Evolutionary conservation across 2,797 vertebrate genomes (phyloP).

Genomic region (Megaceryle alcyon): DNA sequence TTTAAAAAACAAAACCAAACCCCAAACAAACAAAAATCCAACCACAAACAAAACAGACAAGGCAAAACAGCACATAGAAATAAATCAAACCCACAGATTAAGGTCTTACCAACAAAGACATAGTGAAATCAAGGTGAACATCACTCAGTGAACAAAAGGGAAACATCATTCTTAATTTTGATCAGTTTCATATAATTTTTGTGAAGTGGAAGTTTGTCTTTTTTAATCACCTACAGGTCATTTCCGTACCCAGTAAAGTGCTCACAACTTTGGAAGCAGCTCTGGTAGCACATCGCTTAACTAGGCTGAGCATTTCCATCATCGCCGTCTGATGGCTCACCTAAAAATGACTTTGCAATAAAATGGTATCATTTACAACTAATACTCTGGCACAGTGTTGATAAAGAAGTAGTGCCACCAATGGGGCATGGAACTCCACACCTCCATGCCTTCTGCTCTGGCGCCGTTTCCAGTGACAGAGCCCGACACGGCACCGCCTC

Average conservation of each 20-base stretch:
- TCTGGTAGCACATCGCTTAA: background rate
- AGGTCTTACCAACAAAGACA: background rate
- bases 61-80: background rate
- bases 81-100: background rate
- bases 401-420: conserved; percentile 5
- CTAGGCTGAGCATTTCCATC: background rate
- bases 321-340: background rate
- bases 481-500: conserved; percentile 15
- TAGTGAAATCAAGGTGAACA: background rate
- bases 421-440: conserved; percentile 46
- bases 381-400: conserved; percentile 39
- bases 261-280: background rate
- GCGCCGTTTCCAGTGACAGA: conserved; percentile 54
- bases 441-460: conserved; percentile 56
- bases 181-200: background rate
- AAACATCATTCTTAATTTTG: background rate
- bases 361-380: conserved; percentile 28
- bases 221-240: background rate
- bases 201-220: background rate
- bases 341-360: background rate
- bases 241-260: background rate
- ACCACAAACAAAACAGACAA: background rate
- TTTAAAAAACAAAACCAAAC: too few relatives aligned
- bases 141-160: background rate
- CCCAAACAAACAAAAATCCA: too few relatives aligned